phyloP scores from a whole-genome alignment of 2,888 invertebrate species.

The Heliconius aoede region DNA sequence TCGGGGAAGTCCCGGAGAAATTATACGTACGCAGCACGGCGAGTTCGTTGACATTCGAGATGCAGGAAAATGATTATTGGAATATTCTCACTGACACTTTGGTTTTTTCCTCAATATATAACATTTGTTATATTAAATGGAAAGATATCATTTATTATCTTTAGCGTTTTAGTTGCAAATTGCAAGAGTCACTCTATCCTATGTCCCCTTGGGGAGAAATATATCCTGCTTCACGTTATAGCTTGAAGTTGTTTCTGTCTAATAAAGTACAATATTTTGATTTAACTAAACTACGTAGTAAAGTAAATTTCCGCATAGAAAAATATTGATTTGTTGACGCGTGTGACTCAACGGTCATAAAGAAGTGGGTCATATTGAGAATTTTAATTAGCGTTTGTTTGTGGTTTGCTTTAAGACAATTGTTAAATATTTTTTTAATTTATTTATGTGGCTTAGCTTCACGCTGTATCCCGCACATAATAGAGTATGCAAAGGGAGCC shows the following conservation, averaged over 20 bases:
- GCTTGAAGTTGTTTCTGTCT: neutral
- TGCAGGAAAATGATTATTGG: neutral
- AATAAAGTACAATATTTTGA: neutral
- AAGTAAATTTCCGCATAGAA: conserved; percentile 1
- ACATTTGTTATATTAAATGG: too few relatives aligned
- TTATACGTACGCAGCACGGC: neutral
- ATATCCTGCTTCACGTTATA: neutral
- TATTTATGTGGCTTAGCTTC: neutral
- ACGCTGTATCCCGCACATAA: neutral
- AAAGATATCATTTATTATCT: too few relatives aligned
- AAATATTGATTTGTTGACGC: conserved; percentile 14
- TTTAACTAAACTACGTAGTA: neutral
- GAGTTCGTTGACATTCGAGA: neutral
- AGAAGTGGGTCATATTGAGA: conserved; percentile 5
- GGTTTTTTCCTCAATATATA: neutral
- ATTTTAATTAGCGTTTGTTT: conserved; percentile 5
- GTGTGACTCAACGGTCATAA: neutral
- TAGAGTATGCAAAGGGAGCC: neutral
- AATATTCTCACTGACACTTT: neutral
- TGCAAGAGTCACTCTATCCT: too few relatives aligned
- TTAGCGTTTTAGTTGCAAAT: too few relatives aligned
- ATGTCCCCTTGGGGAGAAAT: too few relatives aligned
- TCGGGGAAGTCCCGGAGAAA: neutral
- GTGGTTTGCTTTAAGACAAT: neutral
- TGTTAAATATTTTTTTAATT: neutral